Evolutionary conservation across 2,888 invertebrate species (phyloP), one percentile per base, ranked within the genome.

Genomic region (Nowickia ferox): DNA sequence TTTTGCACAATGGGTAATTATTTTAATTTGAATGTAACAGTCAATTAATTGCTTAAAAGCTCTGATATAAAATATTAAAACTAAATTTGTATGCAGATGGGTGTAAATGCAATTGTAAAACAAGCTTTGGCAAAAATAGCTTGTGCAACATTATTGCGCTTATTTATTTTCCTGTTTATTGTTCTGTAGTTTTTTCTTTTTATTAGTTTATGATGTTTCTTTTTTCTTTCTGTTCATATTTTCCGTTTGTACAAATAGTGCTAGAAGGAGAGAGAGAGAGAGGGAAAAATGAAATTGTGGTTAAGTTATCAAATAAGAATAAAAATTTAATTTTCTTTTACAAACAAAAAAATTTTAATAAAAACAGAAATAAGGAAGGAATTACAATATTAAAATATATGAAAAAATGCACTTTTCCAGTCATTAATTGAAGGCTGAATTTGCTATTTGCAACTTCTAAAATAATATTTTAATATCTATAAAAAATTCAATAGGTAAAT

Each of bases 271-370:
- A 40, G 22, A 38, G 8, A 44, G 30, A 6, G 30, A 30, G 30
- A 6, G 30, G 4, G 30, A 74, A 59, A 74, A 57, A 57, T 19
- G 69, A 75, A 75, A 79, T 82, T 75, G 74, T 79, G 85, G 85
- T 71, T 71, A 75, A 85, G 78, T 82, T 82, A 82, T 82, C 82
- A 85, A 85, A 85, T 82, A 78, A 77, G 51, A 75, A 69, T 74
- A 69, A 74, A 71, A 82, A 85, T 78, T 75, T 78, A 74, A 85
- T 85, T 82, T 82, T 65, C 69, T 65, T 75, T 77, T 66, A 15
- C 22, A 53, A 57, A 17, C 9, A 9, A 61, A 10, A 71, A 57
- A 66, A 72, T 61, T 48, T 55, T 19, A 42, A 42, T 17, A 53
- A 55, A 11, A 76, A 30, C 2, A 44, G 9, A 53, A 19, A 44